phyloP scores from a whole-genome alignment of 2,888 invertebrate species.

The Lasioglossum villosulum region DNA sequence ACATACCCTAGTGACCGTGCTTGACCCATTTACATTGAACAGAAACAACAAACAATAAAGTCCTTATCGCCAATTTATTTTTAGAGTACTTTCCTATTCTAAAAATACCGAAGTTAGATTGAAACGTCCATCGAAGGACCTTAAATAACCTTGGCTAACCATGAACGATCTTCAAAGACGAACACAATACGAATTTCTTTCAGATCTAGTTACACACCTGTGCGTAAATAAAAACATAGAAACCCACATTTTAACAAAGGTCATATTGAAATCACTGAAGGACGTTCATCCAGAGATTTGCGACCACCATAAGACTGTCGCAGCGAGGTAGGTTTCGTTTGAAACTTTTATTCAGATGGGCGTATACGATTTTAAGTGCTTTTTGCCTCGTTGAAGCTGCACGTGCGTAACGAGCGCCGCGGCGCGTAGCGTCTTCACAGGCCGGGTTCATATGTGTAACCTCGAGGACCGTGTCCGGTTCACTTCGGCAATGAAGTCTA shows the following conservation, averaged over 20 bases:
- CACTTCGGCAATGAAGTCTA: conserved; percentile 33
- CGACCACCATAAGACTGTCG: not conserved
- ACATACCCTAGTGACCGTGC: not conserved
- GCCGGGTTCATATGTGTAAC: conserved; percentile 20
- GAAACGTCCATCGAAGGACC: too few relatives aligned
- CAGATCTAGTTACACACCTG: not conserved
- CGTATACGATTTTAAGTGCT: not conserved
- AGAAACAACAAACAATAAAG: not conserved
- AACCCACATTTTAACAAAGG: not conserved
- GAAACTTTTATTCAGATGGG: not conserved
- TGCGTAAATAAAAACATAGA: not conserved
- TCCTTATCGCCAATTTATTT: not conserved
- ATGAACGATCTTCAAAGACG: not conserved
- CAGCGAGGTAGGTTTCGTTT: not conserved
- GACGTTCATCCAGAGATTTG: not conserved
- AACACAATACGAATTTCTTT: not conserved
- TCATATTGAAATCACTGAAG: not conserved
- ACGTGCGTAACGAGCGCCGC: conserved; percentile 33
- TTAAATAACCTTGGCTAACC: not conserved
- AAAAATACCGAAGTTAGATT: too few relatives aligned
- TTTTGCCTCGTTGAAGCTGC: not conserved
- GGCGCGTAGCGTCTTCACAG: conserved; percentile 17
- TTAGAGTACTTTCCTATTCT: not conserved
- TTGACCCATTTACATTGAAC: not conserved
- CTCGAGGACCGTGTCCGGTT: conserved; percentile 19